Evolutionary conservation across 2,113 vertebrate species (phyloP).

Genomic region (Muntiacus muntjak): DNA sequence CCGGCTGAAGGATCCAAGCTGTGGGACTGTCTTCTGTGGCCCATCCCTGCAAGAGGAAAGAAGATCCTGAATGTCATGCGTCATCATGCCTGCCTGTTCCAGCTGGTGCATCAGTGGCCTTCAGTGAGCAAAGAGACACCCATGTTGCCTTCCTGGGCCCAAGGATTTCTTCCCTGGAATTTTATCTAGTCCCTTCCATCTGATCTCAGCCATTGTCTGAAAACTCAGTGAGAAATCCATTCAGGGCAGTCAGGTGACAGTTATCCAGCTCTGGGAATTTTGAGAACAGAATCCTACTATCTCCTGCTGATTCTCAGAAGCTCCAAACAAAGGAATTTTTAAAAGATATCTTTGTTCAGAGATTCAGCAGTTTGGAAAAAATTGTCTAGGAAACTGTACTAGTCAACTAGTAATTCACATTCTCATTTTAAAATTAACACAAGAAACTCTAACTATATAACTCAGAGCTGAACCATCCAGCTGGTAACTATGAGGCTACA

Average conservation of each 20-base stretch:
- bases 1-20: constrained; percentile 93
- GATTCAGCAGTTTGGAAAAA: neutral
- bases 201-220: neutral
- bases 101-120: neutral
- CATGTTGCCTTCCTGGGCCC: neutral
- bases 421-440: neutral
- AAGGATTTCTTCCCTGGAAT: neutral
- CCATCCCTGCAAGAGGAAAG: constrained; percentile 87
- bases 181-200: neutral
- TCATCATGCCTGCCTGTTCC: neutral
- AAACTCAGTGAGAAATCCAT: neutral
- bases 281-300: neutral
- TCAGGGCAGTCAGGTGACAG: neutral
- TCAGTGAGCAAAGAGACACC: neutral
- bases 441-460: neutral
- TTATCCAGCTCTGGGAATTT: neutral
- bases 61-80: neutral
- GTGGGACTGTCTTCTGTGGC: constrained; percentile 89
- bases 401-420: neutral
- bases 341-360: neutral
- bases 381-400: neutral
- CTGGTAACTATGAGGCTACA: neutral
- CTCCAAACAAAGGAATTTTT: neutral
- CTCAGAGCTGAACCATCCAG: neutral
- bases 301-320: neutral